These are phyloP conservation scores for Eubasilissa splendida DNA, from an alignment of 2,888 invertebrate species.

Conservation along the genomic window DNA sequence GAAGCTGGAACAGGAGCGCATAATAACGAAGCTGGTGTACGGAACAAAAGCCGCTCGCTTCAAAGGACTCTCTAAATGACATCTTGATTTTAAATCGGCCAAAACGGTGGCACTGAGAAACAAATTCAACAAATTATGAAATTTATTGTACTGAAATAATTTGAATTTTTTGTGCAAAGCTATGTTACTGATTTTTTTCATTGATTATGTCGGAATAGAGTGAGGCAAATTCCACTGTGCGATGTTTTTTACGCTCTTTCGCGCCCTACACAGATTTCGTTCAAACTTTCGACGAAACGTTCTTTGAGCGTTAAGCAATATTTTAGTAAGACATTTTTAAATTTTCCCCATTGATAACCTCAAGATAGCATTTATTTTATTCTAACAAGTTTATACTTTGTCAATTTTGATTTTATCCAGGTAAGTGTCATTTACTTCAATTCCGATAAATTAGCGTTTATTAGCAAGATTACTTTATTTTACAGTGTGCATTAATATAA, in stretches of 20 bases:
- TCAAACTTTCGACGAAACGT: slow-evolving; percentile 13
- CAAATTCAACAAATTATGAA: neutral
- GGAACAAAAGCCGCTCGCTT: slow-evolving; percentile 38
- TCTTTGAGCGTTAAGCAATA: neutral
- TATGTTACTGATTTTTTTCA: too few species aligned
- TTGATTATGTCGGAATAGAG: neutral
- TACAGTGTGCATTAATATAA: too few species aligned
- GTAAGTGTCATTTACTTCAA: too few species aligned
- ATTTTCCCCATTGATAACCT: slow-evolving; percentile 20
- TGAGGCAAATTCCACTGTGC: neutral
- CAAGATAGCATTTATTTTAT: too few species aligned
- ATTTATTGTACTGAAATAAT: neutral
- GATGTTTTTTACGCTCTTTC: slow-evolving; percentile 30
- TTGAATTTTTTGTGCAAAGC: too few species aligned
- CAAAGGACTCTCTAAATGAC: slow-evolving; percentile 1
- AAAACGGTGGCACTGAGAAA: neutral
- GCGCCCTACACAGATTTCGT: slow-evolving; percentile 8
- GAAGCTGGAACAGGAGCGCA: slow-evolving; percentile 41
- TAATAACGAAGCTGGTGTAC: slow-evolving; percentile 47
- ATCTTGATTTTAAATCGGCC: neutral
- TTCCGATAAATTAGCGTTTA: too few species aligned
- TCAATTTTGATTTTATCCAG: too few species aligned
- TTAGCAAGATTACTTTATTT: too few species aligned
- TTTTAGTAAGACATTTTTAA: slow-evolving; percentile 32
- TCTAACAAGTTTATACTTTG: too few species aligned